Evolutionary conservation across 1,140 invertebrate species (phyloP).

Genomic region (Adelges cooleyi): DNA sequence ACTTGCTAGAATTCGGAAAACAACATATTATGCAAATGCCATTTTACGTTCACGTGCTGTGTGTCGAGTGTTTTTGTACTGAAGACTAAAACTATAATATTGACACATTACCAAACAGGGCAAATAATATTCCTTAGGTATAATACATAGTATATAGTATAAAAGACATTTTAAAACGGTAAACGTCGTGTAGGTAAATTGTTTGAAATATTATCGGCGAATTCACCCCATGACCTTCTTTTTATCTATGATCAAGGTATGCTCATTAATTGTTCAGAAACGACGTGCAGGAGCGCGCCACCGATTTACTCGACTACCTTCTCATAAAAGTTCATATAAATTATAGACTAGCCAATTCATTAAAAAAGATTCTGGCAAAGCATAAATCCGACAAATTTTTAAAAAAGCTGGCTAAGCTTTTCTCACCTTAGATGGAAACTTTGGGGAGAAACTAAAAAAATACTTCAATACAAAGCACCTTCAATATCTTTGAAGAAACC

Average conservation of each 20-base stretch:
- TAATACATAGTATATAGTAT: no score
- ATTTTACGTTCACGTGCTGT: no score
- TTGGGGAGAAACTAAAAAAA: not conserved
- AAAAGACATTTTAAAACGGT: no score
- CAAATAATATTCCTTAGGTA: no score
- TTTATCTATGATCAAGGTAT: not conserved
- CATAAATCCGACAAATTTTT: not conserved
- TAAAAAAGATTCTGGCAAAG: not conserved
- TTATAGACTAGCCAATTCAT: not conserved
- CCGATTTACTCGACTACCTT: not conserved
- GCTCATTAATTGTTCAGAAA: not conserved
- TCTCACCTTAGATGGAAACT: not conserved
- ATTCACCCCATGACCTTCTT: not conserved
- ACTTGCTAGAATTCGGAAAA: no score
- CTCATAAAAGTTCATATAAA: not conserved
- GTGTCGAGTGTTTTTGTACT: no score
- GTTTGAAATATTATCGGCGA: no score
- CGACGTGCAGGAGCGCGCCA: not conserved
- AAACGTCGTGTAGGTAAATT: no score
- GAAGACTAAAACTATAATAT: no score
- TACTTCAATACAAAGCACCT: not conserved
- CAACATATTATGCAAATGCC: no score
- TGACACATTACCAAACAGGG: no score
- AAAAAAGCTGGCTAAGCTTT: not conserved
- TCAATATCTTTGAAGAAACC: not conserved